A percentile compares a stretch with the other conserved stretches of the same genome.
Conservation (phyloP, 2,113 vertebrate genomes). For the Echinops telfairi region DNA sequence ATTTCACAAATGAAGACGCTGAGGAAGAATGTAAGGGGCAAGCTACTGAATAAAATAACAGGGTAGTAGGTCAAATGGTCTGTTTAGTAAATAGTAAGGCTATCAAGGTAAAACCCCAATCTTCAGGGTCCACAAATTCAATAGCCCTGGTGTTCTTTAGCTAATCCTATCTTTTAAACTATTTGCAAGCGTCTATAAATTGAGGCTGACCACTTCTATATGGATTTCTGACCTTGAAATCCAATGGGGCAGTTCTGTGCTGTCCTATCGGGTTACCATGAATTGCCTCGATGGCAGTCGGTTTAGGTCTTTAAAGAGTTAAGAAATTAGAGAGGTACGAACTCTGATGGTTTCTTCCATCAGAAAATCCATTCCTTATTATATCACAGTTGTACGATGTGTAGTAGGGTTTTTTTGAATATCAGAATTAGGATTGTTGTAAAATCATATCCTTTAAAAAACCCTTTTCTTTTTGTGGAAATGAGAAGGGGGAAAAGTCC, state of each 20-base stretch:
- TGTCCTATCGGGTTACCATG: too few species aligned
- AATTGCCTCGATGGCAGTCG: too few species aligned
- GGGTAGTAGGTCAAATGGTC: neutral
- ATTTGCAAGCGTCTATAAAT: neutral
- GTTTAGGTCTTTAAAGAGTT: neutral
- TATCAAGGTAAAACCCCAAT: neutral
- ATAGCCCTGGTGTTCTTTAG: neutral
- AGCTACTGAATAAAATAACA: neutral
- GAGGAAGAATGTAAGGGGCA: conserved; percentile 31
- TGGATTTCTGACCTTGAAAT: too few species aligned
- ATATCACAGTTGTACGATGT: neutral
- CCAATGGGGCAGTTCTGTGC: too few species aligned
- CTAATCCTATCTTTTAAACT: neutral
- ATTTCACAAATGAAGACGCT: conserved; percentile 70
- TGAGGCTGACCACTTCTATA: too few species aligned
- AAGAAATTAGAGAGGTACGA: neutral
- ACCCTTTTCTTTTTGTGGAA: neutral
- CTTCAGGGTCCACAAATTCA: neutral
- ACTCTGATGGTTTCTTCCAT: neutral
- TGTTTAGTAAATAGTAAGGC: neutral
- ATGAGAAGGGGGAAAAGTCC: neutral
- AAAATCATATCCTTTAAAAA: neutral
- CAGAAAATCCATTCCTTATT: neutral
- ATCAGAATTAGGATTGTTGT: neutral
- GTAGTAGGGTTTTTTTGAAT: conserved; percentile 1